phyloP scores from a whole-genome alignment of 2,113 vertebrate genomes.

The Etheostoma spectabile region DNA sequence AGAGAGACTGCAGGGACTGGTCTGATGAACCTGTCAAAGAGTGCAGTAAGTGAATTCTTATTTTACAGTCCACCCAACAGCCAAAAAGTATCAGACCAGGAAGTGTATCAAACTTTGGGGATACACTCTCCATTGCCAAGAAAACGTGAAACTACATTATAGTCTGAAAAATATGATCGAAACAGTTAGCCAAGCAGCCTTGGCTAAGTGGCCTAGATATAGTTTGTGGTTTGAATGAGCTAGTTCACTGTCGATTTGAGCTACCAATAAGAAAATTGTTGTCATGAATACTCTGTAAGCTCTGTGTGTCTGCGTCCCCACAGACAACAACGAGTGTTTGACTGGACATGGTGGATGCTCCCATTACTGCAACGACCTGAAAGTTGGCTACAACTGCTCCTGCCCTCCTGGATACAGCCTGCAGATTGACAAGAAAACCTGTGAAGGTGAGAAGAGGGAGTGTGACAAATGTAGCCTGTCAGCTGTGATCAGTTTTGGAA shows the following conservation, averaged over 20 bases:
- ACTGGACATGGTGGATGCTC: slow-evolving; percentile 87
- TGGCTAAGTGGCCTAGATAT: not conserved
- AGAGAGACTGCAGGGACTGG: slow-evolving; percentile 86
- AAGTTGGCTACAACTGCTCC: slow-evolving; percentile 87
- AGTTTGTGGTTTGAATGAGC: slow-evolving; percentile 50
- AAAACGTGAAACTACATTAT: slow-evolving; percentile 19
- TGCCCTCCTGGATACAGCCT: slow-evolving; percentile 87
- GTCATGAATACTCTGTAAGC: not conserved
- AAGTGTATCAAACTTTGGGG: not conserved
- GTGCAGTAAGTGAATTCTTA: slow-evolving; percentile 84
- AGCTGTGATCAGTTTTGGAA: not conserved
- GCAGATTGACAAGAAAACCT: slow-evolving; percentile 72
- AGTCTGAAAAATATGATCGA: slow-evolving; percentile 39
- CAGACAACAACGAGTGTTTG: slow-evolving; percentile 88
- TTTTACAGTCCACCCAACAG: not conserved
- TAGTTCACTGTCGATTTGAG: not conserved
- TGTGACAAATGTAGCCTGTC: not conserved
- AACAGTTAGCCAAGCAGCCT: slow-evolving; percentile 1
- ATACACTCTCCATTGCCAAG: not conserved
- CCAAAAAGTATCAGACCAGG: not conserved
- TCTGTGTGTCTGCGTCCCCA: slow-evolving; percentile 7
- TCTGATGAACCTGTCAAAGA: slow-evolving; percentile 88
- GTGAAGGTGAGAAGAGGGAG: slow-evolving; percentile 84
- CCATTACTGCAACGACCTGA: slow-evolving; percentile 86
- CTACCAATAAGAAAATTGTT: slow-evolving; percentile 29